Conservation (phyloP, 1,140 invertebrate genomes). For the Calephelis nemesis region DNA sequence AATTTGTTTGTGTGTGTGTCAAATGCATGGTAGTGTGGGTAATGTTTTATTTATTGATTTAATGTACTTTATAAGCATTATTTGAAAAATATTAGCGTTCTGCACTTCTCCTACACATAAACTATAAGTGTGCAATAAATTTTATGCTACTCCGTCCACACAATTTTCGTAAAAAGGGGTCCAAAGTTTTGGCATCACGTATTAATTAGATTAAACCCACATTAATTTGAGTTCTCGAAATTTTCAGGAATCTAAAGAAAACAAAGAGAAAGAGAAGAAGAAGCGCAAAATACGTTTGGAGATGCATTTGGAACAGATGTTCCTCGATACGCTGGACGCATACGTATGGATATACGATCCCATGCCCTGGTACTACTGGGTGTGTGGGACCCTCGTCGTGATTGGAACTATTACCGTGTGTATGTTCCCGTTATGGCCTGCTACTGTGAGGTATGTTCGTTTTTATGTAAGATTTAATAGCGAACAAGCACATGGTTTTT, state of each 20-base stretch:
- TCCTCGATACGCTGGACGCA: slow-evolving; percentile 95
- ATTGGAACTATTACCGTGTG: slow-evolving; percentile 97
- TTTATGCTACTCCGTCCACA: too few relatives aligned
- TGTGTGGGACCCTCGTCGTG: slow-evolving; percentile 94
- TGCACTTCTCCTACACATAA: too few relatives aligned
- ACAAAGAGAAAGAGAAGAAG: slow-evolving; percentile 80
- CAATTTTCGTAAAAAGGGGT: too few relatives aligned
- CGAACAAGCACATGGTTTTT: too few relatives aligned
- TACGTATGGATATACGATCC: slow-evolving; percentile 99
- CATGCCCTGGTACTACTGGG: slow-evolving; percentile 97
- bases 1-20: too few relatives aligned
- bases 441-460: slow-evolving; percentile 85
- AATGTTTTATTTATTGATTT: too few relatives aligned
- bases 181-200: too few relatives aligned
- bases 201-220: too few relatives aligned
- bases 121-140: too few relatives aligned
- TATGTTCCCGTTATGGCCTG: slow-evolving; percentile 98
- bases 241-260: slow-evolving; percentile 55
- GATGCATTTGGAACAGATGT: slow-evolving; percentile 97
- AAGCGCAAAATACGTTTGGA: slow-evolving; percentile 90
- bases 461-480: background rate
- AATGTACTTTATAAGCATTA: too few relatives aligned
- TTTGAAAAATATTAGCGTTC: too few relatives aligned
- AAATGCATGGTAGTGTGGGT: too few relatives aligned
- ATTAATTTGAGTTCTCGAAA: background rate